phyloP scores from a whole-genome alignment of 2,797 vertebrate genomes.

The Micromesistius poutassou region DNA sequence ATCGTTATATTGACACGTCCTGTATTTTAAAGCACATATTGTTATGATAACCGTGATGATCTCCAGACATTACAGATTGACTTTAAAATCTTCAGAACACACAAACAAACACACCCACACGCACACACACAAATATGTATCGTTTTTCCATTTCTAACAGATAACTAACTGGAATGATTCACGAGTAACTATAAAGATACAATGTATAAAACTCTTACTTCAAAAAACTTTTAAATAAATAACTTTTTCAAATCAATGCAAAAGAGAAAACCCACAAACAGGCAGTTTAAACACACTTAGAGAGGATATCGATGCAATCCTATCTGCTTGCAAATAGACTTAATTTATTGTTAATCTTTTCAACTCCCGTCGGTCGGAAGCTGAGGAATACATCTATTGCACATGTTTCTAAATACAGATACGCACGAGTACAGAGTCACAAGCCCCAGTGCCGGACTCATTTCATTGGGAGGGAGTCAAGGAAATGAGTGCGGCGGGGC shows the following conservation, averaged over 20 bases:
- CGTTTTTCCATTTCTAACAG: conserved; percentile 75
- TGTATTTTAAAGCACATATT: conserved; percentile 80
- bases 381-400: conserved; percentile 75
- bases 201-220: conserved; percentile 82
- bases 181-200: conserved; percentile 83
- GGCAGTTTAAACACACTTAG: conserved; percentile 76
- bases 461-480: conserved; percentile 81
- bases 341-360: conserved; percentile 56
- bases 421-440: conserved; percentile 77
- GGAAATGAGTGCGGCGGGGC: conserved; percentile 73
- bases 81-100: conserved; percentile 74
- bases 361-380: conserved; percentile 75
- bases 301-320: conserved; percentile 76
- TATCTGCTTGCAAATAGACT: conserved; percentile 72
- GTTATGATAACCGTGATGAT: conserved; percentile 78
- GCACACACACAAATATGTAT: conserved; percentile 71
- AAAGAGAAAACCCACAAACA: conserved; percentile 72
- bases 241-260: conserved; percentile 65
- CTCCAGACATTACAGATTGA: conserved; percentile 78
- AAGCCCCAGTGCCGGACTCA: conserved; percentile 73
- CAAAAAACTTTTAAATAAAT: conserved; percentile 69
- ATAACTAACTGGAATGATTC: conserved; percentile 80
- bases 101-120: conserved; percentile 54
- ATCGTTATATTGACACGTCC: conserved; percentile 76
- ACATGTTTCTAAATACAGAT: conserved; percentile 76